These are phyloP conservation scores for Catajapyx aquilonaris DNA, from an alignment of 1,140 invertebrate genomes.

Conservation along the genomic window DNA sequence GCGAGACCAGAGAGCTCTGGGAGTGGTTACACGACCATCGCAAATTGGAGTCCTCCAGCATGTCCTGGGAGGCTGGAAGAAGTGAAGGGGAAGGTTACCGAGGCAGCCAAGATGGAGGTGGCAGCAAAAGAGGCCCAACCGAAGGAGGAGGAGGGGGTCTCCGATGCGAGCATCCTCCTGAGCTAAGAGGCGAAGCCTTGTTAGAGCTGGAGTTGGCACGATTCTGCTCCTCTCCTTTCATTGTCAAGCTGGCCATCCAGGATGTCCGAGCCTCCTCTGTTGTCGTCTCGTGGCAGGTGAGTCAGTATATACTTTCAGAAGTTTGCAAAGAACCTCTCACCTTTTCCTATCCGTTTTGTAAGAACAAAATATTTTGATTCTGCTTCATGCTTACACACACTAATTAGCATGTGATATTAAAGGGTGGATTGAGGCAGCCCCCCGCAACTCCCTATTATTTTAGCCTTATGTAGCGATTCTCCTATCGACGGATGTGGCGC, in stretches of 20 bases:
- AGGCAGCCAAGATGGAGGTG: neutral
- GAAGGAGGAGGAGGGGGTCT: conserved; percentile 22
- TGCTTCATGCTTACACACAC: no score
- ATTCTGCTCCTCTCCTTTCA: conserved; percentile 59
- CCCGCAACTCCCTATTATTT: no score
- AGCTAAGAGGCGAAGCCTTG: conserved; percentile 49
- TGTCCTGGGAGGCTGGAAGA: conserved; percentile 13
- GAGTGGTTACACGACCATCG: conserved; percentile 70
- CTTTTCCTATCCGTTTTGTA: conserved; percentile 10
- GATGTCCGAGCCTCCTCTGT: conserved; percentile 75
- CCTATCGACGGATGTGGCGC: no score
- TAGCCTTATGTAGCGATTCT: no score
- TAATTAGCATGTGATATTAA: no score
- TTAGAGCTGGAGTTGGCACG: conserved; percentile 50
- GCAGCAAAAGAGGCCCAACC: conserved; percentile 1
- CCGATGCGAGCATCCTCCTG: conserved; percentile 53
- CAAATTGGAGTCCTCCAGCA: conserved; percentile 27
- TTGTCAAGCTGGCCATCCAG: conserved; percentile 59
- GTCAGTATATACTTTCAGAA: neutral
- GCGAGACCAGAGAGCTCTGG: conserved; percentile 66
- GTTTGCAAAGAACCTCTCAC: neutral
- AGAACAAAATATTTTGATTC: no score
- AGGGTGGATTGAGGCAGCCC: no score
- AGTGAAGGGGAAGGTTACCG: conserved; percentile 24
- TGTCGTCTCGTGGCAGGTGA: conserved; percentile 51